phyloP scores from a whole-genome alignment of 2,113 vertebrate genomes.

The Climacteris rufus region DNA sequence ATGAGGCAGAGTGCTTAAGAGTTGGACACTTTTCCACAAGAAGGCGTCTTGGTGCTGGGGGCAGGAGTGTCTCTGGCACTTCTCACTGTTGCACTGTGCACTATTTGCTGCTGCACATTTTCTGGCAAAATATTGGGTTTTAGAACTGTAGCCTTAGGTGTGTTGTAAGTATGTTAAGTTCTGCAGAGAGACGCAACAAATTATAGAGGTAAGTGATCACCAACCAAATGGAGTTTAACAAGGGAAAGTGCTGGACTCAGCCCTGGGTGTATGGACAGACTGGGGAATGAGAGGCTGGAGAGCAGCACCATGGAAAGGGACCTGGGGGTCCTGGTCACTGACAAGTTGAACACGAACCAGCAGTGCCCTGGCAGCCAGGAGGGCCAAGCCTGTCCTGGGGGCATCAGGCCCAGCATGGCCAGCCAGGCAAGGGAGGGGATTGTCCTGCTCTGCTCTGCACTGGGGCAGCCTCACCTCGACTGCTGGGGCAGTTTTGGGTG shows the following conservation, averaged over 20 bases:
- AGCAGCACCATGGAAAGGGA: neutral
- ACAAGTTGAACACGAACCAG: fast-evolving
- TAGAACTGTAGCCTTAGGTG: neutral
- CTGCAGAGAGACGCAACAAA: neutral
- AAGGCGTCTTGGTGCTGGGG: neutral
- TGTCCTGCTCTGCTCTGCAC: fast-evolving
- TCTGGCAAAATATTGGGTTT: neutral
- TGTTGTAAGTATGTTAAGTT: neutral
- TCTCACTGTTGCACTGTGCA: neutral
- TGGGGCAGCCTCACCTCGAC: fast-evolving
- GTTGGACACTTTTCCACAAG: neutral
- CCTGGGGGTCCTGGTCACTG: fast-evolving
- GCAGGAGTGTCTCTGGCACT: neutral
- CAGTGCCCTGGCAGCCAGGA: neutral
- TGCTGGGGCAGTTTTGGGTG: fast-evolving
- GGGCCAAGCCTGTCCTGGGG: fast-evolving
- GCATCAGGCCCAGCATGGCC: fast-evolving
- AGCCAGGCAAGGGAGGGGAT: fast-evolving
- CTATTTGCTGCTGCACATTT: neutral
- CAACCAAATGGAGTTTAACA: neutral
- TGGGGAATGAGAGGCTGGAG: neutral
- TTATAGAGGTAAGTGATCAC: neutral
- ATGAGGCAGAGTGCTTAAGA: neutral
- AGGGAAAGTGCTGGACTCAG: neutral
- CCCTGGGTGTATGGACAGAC: fast-evolving